phyloP scores from a whole-genome alignment of 2,888 invertebrate species.

The Tenthredo notha region DNA sequence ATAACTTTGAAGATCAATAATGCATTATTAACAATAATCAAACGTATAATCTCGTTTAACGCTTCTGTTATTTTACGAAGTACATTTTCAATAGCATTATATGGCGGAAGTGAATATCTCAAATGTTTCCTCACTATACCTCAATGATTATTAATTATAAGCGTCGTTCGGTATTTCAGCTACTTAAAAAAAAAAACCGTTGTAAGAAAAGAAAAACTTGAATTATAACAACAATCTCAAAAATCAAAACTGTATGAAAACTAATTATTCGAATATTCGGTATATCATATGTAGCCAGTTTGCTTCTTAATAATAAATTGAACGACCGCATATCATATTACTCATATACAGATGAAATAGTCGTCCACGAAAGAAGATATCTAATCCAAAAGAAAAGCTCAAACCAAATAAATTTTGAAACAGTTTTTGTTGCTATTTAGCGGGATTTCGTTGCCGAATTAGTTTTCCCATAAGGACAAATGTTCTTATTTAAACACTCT shows the following conservation, averaged over 20 bases:
- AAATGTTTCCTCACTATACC: neutral
- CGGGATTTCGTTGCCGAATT: conserved; percentile 70
- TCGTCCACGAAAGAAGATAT: neutral
- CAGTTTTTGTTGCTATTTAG: conserved; percentile 68
- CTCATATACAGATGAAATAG: neutral
- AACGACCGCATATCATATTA: neutral
- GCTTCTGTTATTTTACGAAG: neutral
- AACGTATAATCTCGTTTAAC: neutral
- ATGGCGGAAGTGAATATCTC: neutral
- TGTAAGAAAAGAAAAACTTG: neutral
- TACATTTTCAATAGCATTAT: neutral
- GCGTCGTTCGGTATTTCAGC: neutral
- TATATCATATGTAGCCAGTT: neutral
- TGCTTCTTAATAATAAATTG: neutral
- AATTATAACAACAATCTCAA: neutral
- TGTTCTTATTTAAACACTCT: conserved; percentile 88
- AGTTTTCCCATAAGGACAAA: conserved; percentile 50
- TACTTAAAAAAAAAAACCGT: neutral
- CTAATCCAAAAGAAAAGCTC: neutral
- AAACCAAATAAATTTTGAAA: neutral
- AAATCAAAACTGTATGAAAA: neutral
- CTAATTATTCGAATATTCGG: neutral
- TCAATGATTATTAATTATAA: neutral
- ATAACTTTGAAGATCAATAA: neutral
- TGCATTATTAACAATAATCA: neutral